Evolutionary conservation across 35 echinoderm and acorn worm species (phyloP).

Genomic region (Holothuria glaberrima): DNA sequence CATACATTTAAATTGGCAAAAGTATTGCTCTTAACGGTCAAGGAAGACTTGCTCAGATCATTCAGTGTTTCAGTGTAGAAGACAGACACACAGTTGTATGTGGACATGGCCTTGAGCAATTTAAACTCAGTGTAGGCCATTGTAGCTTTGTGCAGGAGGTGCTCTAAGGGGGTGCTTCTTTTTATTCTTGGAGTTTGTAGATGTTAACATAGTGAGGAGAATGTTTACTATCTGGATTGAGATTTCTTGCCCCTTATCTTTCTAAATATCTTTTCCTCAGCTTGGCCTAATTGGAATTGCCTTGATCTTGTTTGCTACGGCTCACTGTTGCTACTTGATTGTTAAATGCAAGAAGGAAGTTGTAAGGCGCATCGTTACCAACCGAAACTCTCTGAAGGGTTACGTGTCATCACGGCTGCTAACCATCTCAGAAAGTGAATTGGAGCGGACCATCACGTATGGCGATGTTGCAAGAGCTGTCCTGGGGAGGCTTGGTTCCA

Average conservation of each 20-base stretch:
- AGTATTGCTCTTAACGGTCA: too few relatives aligned
- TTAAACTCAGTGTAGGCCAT: too few relatives aligned
- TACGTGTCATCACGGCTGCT: constrained; percentile 36
- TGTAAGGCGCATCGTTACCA: constrained; percentile 53
- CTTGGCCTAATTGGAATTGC: constrained; percentile 82
- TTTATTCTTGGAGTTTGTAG: too few relatives aligned
- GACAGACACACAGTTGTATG: too few relatives aligned
- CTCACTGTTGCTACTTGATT: constrained; percentile 89
- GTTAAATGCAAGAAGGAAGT: constrained; percentile 91
- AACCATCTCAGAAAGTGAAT: constrained; percentile 11
- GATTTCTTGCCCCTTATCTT: neutral
- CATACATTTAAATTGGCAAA: too few relatives aligned
- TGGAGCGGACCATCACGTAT: constrained; percentile 75
- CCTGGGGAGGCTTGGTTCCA: constrained; percentile 67
- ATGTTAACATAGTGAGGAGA: too few relatives aligned
- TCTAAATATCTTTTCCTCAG: constrained; percentile 26
- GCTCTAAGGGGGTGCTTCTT: too few relatives aligned
- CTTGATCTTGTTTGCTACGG: constrained; percentile 66
- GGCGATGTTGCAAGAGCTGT: constrained; percentile 73
- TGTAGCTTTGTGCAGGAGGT: too few relatives aligned
- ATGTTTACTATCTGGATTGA: neutral
- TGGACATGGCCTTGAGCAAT: too few relatives aligned
- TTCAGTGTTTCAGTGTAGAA: too few relatives aligned
- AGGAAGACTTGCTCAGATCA: too few relatives aligned
- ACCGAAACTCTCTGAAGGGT: constrained; percentile 40